These are phyloP conservation scores for Onychomys leucogaster DNA, from an alignment of 2,797 vertebrate species.

Conservation along the genomic window DNA sequence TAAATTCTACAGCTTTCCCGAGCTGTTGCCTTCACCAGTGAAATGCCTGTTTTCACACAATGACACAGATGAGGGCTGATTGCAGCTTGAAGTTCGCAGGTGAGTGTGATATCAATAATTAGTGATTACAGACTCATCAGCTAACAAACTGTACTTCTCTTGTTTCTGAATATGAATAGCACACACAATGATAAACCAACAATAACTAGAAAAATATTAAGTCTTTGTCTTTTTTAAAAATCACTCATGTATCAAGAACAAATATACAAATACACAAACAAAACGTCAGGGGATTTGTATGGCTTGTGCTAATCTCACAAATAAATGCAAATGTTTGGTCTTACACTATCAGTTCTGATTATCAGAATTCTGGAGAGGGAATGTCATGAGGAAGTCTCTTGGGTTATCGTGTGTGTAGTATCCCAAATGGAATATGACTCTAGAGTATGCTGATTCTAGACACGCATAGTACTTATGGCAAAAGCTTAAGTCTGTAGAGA, in stretches of 20 bases:
- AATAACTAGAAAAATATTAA: neutral
- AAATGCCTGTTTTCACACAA: constrained; percentile 48
- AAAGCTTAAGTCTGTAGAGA: neutral
- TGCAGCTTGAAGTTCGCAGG: neutral
- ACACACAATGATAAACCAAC: constrained; percentile 45
- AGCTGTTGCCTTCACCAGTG: neutral
- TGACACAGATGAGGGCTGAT: neutral
- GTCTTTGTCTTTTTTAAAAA: constrained; percentile 30
- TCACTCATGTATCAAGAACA: neutral
- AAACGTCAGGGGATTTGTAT: neutral
- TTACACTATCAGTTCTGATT: constrained; percentile 25
- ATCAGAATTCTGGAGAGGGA: neutral
- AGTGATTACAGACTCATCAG: constrained; percentile 12
- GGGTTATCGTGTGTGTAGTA: neutral
- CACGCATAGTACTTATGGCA: neutral
- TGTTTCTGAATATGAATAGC: constrained; percentile 28
- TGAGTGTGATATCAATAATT: constrained; percentile 17
- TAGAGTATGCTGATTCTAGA: neutral
- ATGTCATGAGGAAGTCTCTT: neutral
- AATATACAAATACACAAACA: neutral
- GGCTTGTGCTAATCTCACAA: constrained; percentile 11
- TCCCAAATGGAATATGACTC: neutral
- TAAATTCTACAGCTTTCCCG: constrained; percentile 37
- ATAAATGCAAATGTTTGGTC: neutral
- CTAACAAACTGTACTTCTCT: constrained; percentile 32